phyloP scores from a whole-genome alignment of 2,888 invertebrate genomes.

The Tricholauxania praeusta region DNA sequence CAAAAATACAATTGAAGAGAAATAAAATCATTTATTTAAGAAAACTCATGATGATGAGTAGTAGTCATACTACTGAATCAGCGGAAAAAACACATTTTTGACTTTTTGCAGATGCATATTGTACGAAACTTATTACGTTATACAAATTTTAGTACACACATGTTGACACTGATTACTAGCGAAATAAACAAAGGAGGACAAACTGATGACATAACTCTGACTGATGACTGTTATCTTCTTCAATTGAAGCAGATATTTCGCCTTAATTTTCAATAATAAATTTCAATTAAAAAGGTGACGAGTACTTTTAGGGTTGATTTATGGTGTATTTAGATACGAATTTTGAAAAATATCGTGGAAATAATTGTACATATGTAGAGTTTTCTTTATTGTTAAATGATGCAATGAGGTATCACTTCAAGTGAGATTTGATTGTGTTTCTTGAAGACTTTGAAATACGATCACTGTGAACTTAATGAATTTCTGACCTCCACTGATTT shows the following conservation, averaged over 20 bases:
- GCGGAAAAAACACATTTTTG: background rate
- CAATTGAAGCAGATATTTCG: slow-evolving; percentile 2
- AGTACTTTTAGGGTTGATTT: background rate
- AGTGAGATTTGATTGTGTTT: too few relatives aligned
- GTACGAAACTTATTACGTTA: background rate
- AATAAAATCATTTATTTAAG: slow-evolving; percentile 7
- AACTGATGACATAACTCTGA: too few relatives aligned
- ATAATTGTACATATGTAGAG: too few relatives aligned
- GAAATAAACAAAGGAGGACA: too few relatives aligned
- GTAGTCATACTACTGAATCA: slow-evolving; percentile 13
- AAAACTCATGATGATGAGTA: slow-evolving; percentile 6
- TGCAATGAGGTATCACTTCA: too few relatives aligned
- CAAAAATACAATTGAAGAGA: background rate
- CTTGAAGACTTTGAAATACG: too few relatives aligned
- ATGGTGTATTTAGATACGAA: background rate
- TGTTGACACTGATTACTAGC: too few relatives aligned
- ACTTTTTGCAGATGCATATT: background rate
- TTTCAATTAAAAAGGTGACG: background rate
- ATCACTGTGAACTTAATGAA: too few relatives aligned
- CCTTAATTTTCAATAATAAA: background rate
- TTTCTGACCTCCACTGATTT: too few relatives aligned
- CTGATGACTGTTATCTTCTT: too few relatives aligned
- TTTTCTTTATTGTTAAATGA: too few relatives aligned
- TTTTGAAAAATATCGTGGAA: too few relatives aligned
- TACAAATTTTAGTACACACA: background rate